A percentile compares a stretch with the other conserved stretches of the same genome.
These are phyloP conservation scores for Eidolon helvum DNA, from an alignment of 2,113 vertebrate species.

Conservation along the genomic window DNA sequence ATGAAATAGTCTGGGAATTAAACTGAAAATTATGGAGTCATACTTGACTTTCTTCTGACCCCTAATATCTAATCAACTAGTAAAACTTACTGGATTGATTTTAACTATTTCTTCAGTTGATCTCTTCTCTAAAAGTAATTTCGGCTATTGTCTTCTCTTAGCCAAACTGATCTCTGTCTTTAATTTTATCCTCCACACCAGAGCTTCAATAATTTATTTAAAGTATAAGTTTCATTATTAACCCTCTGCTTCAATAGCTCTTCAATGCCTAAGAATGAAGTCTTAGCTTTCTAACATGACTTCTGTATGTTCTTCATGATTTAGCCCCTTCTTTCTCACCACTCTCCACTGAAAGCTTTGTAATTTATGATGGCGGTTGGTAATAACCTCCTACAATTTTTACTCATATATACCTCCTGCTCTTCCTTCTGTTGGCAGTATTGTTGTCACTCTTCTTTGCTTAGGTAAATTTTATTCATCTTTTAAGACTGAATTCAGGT, in stretches of 20 bases:
- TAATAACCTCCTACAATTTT: not conserved
- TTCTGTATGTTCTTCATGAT: not conserved
- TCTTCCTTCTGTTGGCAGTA: not conserved
- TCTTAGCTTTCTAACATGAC: not conserved
- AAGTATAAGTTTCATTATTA: not conserved
- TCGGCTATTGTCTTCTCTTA: slow-evolving; percentile 32
- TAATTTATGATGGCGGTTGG: not conserved
- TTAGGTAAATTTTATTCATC: not conserved
- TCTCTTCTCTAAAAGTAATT: slow-evolving; percentile 10
- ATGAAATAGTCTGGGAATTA: not conserved
- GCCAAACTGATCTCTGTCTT: not conserved
- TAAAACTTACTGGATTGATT: not conserved
- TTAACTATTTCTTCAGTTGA: not conserved
- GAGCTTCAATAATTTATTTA: not conserved
- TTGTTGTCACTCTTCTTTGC: not conserved
- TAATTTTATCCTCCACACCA: not conserved
- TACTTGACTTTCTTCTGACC: not conserved
- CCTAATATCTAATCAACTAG: not conserved
- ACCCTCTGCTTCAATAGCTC: not conserved
- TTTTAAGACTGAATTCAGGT: not conserved
- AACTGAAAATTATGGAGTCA: not conserved
- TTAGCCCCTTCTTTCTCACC: not conserved
- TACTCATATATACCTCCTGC: not conserved
- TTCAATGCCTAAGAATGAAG: not conserved
- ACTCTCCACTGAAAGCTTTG: not conserved